A percentile compares a stretch with the other conserved stretches of the same genome.
phyloP scores from a whole-genome alignment of 2,888 invertebrate species.

The Rhaphigaster nebulosa region DNA sequence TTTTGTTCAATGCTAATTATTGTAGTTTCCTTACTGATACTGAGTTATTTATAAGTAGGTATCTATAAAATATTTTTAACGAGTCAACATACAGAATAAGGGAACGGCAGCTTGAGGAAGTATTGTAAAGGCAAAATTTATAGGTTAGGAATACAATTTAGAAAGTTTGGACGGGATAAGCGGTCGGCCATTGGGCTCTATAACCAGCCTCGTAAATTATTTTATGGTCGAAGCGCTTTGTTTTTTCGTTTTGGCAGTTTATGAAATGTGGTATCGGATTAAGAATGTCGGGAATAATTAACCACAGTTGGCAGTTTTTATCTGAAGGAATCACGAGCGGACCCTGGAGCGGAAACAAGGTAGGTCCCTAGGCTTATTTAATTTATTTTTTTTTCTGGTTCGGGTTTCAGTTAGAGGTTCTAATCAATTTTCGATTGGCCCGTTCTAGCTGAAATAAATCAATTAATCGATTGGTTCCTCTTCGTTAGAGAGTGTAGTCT shows the following conservation, averaged over 20 bases:
- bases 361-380: not conserved
- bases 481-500: not conserved
- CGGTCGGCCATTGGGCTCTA: not conserved
- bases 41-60: not conserved
- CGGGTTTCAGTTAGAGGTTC: not conserved
- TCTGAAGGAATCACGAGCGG: not conserved
- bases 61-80: not conserved
- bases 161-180: not conserved
- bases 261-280: slow-evolving; percentile 13
- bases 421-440: not conserved
- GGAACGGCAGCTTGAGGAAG: not conserved
- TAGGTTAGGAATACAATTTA: slow-evolving; percentile 7
- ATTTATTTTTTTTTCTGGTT: not conserved
- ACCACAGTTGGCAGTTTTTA: not conserved
- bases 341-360: not conserved
- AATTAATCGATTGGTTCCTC: not conserved
- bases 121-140: not conserved
- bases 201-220: not conserved
- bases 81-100: not conserved
- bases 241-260: not conserved
- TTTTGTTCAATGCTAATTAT: not conserved
- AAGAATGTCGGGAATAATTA: not conserved
- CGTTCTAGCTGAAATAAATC: not conserved
- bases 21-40: not conserved
- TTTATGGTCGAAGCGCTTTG: not conserved